Evolutionary conservation across 2,113 vertebrate genomes (phyloP), one percentile per base, ranked within the genome.

Genomic region (Sardina pilchardus): DNA sequence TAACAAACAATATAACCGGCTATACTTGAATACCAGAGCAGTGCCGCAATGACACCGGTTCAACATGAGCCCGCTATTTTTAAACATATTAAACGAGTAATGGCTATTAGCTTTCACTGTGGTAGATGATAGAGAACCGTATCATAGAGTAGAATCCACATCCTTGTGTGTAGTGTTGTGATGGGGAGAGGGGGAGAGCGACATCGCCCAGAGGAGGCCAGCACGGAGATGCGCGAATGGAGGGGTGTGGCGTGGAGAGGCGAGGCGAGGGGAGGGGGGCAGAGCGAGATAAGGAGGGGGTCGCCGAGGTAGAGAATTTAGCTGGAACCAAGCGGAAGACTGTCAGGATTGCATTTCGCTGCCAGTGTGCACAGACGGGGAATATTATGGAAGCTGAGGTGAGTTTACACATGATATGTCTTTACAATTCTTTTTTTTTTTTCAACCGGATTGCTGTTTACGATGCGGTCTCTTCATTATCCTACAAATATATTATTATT

Each of bases 301-400:
- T 92, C 91, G 93, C 90, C 91, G 91, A 93, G 93, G 84, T 63
- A 82, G 86, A 91, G 82, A 86, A 88, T 88, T 89, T 88, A 50
- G 87, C 89, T 34, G 30, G 50, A 53, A 24, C 84, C 83, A 84
- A 88, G 86, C 86, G 80, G 78, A 82, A 53, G 88, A 86, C 84
- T 45, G 85, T 90, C 91, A 88, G 90, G 87, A 86, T 90, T 88
- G 90, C 85, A 87, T 56, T 75, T 75, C 17, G 26, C 67, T 75
- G 6, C n/a, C 59, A n/a, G 3, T 78, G 42, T 82, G 43, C 3
- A 21, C 78, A 21, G 10, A 36, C 26, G 44, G 12, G 39, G 63
- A 39, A 53, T 85, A 86, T 36, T 34, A 36, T 14, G 30, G 10
- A 78, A 78, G 14, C 26, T 71, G 63, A 71, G 71, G 71, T 78